Evolutionary conservation across 2,888 invertebrate genomes (phyloP).

Genomic region (Tetanocera ferruginea): DNA sequence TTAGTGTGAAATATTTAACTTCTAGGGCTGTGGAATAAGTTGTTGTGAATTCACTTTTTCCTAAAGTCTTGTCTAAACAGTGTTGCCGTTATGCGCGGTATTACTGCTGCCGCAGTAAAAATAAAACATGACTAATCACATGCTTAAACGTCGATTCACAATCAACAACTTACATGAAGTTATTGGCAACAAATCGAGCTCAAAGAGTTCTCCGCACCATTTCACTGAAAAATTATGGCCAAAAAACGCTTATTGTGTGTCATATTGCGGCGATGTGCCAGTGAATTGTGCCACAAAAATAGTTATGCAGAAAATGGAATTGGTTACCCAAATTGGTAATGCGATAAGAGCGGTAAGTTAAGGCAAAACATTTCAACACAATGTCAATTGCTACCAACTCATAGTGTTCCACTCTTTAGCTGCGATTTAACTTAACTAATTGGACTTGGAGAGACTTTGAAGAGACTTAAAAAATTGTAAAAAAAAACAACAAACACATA

Average conservation of each 20-base stretch:
- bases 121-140: constrained; percentile 18
- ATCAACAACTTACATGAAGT: neutral
- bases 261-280: constrained; percentile 1
- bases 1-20: too few species aligned
- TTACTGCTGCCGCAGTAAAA: neutral
- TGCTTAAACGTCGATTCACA: constrained; percentile 23
- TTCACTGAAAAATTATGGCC: constrained; percentile 21
- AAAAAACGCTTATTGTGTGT: constrained; percentile 25
- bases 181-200: neutral
- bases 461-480: too few species aligned
- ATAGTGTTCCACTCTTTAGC: neutral
- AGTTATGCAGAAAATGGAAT: neutral
- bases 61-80: neutral
- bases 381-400: neutral
- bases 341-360: neutral
- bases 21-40: too few species aligned
- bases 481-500: neutral
- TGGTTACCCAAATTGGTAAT: constrained; percentile 20
- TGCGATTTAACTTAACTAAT: neutral
- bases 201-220: neutral
- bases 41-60: too few species aligned
- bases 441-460: neutral
- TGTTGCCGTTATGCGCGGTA: neutral
- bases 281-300: neutral
- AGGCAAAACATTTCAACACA: neutral